Percentiles rank a stretch among this genome's conserved stretches.
These are phyloP conservation scores for Geotrupes spiniger DNA, from an alignment of 2,888 invertebrate genomes.

Conservation along the genomic window DNA sequence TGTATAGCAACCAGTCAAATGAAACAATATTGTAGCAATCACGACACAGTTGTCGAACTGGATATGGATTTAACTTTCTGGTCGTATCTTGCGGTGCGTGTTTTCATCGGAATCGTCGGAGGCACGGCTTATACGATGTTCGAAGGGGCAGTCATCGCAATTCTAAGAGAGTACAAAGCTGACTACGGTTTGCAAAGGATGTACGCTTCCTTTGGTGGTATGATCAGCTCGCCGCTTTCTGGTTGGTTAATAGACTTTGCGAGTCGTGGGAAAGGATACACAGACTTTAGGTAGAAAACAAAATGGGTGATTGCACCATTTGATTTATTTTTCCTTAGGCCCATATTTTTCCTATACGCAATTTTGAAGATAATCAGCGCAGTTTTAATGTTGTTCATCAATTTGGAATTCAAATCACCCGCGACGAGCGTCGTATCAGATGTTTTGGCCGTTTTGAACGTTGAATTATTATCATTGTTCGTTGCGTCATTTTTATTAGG, in stretches of 20 bases:
- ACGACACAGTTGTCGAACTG: slow-evolving; percentile 58
- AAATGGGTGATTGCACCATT: background rate
- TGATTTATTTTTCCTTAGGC: slow-evolving; percentile 48
- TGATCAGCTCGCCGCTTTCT: slow-evolving; percentile 76
- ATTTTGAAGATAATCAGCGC: slow-evolving; percentile 66
- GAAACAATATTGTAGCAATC: slow-evolving; percentile 59
- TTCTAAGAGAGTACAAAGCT: slow-evolving; percentile 70
- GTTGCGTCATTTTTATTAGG: slow-evolving; percentile 71
- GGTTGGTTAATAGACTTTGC: slow-evolving; percentile 72
- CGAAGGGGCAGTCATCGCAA: slow-evolving; percentile 75
- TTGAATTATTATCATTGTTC: slow-evolving; percentile 71
- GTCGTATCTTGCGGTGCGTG: slow-evolving; percentile 64
- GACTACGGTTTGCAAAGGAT: slow-evolving; percentile 76
- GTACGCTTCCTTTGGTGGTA: slow-evolving; percentile 73
- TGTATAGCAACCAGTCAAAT: slow-evolving; percentile 61
- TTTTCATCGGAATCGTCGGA: slow-evolving; percentile 64
- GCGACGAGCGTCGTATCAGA: slow-evolving; percentile 68
- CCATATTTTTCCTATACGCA: slow-evolving; percentile 76
- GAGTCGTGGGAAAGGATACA: slow-evolving; percentile 66
- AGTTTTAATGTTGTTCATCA: slow-evolving; percentile 66
- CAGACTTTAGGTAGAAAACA: slow-evolving; percentile 65
- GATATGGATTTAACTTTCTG: slow-evolving; percentile 69
- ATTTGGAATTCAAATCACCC: slow-evolving; percentile 73
- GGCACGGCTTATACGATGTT: slow-evolving; percentile 79
- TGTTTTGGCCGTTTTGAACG: slow-evolving; percentile 64